These are phyloP conservation scores for Trypoxylon attenuatum DNA, from an alignment of 2,888 invertebrate genomes.

Conservation along the genomic window DNA sequence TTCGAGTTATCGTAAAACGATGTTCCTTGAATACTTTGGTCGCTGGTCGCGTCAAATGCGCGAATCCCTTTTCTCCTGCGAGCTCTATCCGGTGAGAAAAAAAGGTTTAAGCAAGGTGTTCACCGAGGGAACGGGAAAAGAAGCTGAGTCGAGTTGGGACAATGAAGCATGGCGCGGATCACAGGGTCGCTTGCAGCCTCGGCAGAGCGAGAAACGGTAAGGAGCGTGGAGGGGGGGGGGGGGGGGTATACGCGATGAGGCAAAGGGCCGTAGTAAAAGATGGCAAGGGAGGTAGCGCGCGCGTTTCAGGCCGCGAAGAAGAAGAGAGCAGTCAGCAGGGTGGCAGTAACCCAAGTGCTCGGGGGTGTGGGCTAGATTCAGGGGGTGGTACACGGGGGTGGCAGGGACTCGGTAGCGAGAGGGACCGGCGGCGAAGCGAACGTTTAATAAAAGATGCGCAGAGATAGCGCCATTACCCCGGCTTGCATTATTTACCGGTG, in stretches of 20 bases:
- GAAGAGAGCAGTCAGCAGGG: conserved; percentile 62
- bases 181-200: conserved; percentile 9
- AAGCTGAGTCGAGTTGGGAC: conserved; percentile 9
- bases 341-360: conserved; percentile 41
- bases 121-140: neutral
- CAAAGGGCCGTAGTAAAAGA: neutral
- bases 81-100: neutral
- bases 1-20: too few relatives aligned
- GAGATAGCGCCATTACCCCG: conserved; percentile 75
- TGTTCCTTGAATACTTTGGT: too few relatives aligned
- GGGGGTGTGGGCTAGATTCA: conserved; percentile 20
- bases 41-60: too few relatives aligned
- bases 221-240: neutral
- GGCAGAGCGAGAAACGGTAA: neutral
- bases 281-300: neutral
- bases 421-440: conserved; percentile 64
- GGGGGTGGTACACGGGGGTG: conserved; percentile 34
- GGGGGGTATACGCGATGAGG: neutral
- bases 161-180: conserved; percentile 28
- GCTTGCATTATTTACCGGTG: conserved; percentile 73
- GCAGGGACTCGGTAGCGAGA: conserved; percentile 30
- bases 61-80: neutral
- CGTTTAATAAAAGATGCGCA: conserved; percentile 75
- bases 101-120: neutral
- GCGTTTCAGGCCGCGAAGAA: conserved; percentile 42